Evolutionary conservation across 2,113 vertebrate species (phyloP).

Genomic region (Percina caprodes): DNA sequence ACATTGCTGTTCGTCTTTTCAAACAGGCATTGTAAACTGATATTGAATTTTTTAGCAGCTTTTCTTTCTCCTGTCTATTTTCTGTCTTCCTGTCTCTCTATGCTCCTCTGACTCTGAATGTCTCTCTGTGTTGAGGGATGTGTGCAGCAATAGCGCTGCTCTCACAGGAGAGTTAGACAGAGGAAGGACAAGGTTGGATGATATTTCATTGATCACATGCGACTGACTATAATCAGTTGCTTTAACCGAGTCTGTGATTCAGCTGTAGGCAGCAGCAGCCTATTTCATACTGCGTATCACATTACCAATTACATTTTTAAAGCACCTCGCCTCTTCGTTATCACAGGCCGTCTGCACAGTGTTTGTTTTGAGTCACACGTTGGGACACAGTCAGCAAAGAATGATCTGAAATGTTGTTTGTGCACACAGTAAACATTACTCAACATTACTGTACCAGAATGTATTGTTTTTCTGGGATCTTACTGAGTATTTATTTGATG

Average conservation of each 20-base stretch:
- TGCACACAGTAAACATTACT: conserved; percentile 15
- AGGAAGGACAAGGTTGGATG: conserved; percentile 31
- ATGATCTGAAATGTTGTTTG: conserved; percentile 27
- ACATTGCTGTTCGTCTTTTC: neutral
- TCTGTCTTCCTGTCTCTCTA: conserved; percentile 5
- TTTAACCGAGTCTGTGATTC: conserved; percentile 38
- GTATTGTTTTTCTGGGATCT: neutral
- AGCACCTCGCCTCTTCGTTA: conserved; percentile 12
- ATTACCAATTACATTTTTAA: conserved; percentile 34
- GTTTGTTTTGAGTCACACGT: conserved; percentile 38
- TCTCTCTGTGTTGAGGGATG: conserved; percentile 22
- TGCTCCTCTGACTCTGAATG: conserved; percentile 13
- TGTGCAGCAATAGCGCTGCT: conserved; percentile 13
- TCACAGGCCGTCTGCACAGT: conserved; percentile 30
- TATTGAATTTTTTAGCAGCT: conserved; percentile 13
- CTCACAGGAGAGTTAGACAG: conserved; percentile 22
- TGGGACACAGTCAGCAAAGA: conserved; percentile 22
- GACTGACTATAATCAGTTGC: conserved; percentile 23
- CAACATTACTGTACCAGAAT: neutral
- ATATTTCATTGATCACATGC: conserved; percentile 61
- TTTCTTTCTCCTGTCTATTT: neutral
- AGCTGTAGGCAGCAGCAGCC: conserved; percentile 18
- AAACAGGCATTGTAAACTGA: conserved; percentile 4
- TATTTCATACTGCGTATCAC: neutral
- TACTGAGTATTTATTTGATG: conserved; percentile 15